Evolutionary conservation across 2,888 invertebrate genomes (phyloP), one percentile per base, ranked within the genome.

Genomic region (Iselma pallidipennis): DNA sequence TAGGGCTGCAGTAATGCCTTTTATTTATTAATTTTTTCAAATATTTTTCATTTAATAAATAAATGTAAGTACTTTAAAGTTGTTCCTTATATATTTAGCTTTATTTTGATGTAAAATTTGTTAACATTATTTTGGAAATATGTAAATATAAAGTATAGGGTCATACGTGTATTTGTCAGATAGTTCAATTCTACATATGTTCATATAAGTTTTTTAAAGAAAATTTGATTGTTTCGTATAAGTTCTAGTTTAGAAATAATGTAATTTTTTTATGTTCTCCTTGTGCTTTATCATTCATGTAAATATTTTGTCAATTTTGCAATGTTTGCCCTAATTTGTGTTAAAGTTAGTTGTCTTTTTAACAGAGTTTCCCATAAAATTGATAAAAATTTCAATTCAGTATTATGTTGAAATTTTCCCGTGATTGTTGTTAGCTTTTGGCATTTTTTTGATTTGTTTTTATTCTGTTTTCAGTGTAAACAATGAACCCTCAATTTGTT

Each of bases 401-500:
- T n/a, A n/a, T n/a, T n/a, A n/a, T n/a, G n/a, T n/a, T n/a, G n/a
- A n/a, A n/a, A 4, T 49, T 49, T 49, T 5, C 49, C 12, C 19
- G 5, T 21, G 4, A 21, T 45, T 55, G 42, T 49, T 57, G n/a
- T n/a, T n/a, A n/a, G n/a, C n/a, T n/a, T 12, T 49, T 54, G 25
- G 23, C 31, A 25, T 14, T 42, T 25, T 9, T 23, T 31, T 51
- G 6, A n/a, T 56, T 55, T 48, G 9, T 10, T 29, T 45, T 31
- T 58, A 2, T 59, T 64, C 63, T 66, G 57, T 50, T 61, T 63
- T 66, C 70, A 53, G 33, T 26, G 57, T 63, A 66, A 72, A 77
- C 63, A 59, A 85, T 85, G 85, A 84, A 85, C 81, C 83, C 84
- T 29, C 84, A 84, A 66, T 85, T 83, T 68, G 76, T 83, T 74